phyloP scores from a whole-genome alignment of 2,797 vertebrate species.

The Scleropages formosus region DNA sequence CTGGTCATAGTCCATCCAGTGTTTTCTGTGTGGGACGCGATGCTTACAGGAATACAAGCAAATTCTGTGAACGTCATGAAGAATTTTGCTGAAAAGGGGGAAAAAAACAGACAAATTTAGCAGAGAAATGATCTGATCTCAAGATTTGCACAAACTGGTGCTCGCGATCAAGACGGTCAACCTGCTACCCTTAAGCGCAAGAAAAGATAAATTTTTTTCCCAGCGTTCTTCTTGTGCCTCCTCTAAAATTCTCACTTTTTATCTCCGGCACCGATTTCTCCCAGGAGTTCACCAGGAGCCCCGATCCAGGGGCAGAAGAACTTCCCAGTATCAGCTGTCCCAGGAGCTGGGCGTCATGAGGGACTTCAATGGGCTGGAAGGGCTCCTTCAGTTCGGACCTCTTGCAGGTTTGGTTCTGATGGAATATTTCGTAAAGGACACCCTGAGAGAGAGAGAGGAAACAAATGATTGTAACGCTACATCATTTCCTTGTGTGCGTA shows the following conservation, averaged over 20 bases:
- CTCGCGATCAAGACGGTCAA: too few relatives aligned
- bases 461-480: not conserved
- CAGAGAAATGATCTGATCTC: not conserved
- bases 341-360: slow-evolving; percentile 39
- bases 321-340: slow-evolving; percentile 45
- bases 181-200: too few relatives aligned
- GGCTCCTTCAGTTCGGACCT: slow-evolving; percentile 34
- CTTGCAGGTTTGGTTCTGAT: slow-evolving; percentile 46
- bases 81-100: slow-evolving; percentile 40
- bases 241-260: slow-evolving; percentile 35
- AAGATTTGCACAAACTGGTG: too few relatives aligned
- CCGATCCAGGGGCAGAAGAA: slow-evolving; percentile 42
- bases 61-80: slow-evolving; percentile 45
- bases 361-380: slow-evolving; percentile 42
- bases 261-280: slow-evolving; percentile 29
- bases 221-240: too few relatives aligned
- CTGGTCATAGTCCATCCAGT: slow-evolving; percentile 30
- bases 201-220: too few relatives aligned
- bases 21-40: slow-evolving; percentile 22
- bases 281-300: slow-evolving; percentile 49
- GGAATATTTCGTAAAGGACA: slow-evolving; percentile 42
- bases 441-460: slow-evolving; percentile 33
- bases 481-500: not conserved
- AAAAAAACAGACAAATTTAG: not conserved
- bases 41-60: slow-evolving; percentile 47